Evolutionary conservation across 2,888 invertebrate genomes (phyloP), one percentile per base, ranked within the genome.

Genomic region (Pammene aurita): DNA sequence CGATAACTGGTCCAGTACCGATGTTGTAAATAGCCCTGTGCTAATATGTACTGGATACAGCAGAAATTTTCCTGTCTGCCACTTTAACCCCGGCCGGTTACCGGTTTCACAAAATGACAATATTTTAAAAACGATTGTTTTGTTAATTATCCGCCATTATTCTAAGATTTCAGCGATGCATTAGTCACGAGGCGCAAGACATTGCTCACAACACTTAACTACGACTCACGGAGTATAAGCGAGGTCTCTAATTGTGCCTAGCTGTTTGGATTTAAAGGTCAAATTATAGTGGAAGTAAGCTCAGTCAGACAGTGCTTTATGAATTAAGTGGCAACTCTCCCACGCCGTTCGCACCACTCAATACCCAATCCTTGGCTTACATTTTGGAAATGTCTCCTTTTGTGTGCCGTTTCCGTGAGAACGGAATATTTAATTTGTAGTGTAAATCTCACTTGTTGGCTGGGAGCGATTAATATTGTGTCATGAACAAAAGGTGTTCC

Each of bases 311-410:
- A n/a, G n/a, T 54, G 4, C 54, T 54, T 54, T n/a, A n/a, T 54
- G 34, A 54, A 54, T 54, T 13, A 54, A 16, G 54, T 54, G n/a
- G 81, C 54, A 80, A 80, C 80, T 86, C 82, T 90, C 89, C 88
- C 90, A 90, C 90, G 89, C 67, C 65, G 54, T 86, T 83, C 83
- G 81, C 80, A 80, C 78, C 83, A 81, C 83, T 83, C 83, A 81
- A 83, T 82, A 84, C 84, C 84, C 84, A 89, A 54, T 88, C 89
- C 90, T 90, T 91, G 90, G 87, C 90, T 89, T 86, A 90, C 87
- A 87, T 90, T 89, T 88, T 85, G 79, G 85, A 87, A 87, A 88
- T 88, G 85, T 84, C 86, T 89, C 89, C 90, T 90, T 89, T 90
- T 89, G 86, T 88, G 84, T 85, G 85, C 76, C 77, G 84, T 86